phyloP scores from a whole-genome alignment of 2,113 vertebrate species.

The Engystomops pustulosus region DNA sequence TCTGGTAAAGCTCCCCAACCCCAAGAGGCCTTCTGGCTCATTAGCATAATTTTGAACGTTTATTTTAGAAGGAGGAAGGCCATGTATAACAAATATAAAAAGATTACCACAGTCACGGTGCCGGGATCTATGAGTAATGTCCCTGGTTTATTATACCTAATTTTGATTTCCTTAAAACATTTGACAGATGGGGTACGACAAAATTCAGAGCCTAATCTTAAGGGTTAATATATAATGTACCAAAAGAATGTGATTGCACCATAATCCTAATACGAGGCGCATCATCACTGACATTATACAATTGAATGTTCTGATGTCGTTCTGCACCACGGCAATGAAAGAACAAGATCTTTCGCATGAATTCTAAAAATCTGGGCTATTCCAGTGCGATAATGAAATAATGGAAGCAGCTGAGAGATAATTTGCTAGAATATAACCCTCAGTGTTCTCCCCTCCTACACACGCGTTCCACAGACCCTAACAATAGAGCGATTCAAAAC shows the following conservation, averaged over 20 bases:
- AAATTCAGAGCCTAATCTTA: not conserved
- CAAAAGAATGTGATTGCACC: not conserved
- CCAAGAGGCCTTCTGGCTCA: too few relatives aligned
- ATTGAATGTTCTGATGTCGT: conserved; percentile 16
- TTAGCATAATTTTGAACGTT: too few relatives aligned
- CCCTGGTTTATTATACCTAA: too few relatives aligned
- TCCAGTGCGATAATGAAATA: conserved; percentile 71
- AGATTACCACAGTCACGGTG: too few relatives aligned
- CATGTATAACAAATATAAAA: too few relatives aligned
- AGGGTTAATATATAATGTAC: not conserved
- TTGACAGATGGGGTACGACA: too few relatives aligned
- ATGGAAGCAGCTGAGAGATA: conserved; percentile 76
- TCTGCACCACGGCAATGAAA: not conserved
- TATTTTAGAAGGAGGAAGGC: too few relatives aligned
- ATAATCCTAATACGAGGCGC: not conserved
- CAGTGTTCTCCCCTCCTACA: conserved; percentile 72
- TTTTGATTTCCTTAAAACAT: too few relatives aligned
- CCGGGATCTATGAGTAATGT: too few relatives aligned
- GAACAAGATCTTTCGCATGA: conserved; percentile 48
- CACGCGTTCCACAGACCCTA: conserved; percentile 63
- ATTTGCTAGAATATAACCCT: conserved; percentile 66
- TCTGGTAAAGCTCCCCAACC: too few relatives aligned
- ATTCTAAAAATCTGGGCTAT: conserved; percentile 62
- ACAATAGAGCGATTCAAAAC: conserved; percentile 86
- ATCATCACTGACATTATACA: not conserved